These are phyloP conservation scores for Cavia aperea DNA, from an alignment of 2,113 vertebrate genomes.

Conservation along the genomic window DNA sequence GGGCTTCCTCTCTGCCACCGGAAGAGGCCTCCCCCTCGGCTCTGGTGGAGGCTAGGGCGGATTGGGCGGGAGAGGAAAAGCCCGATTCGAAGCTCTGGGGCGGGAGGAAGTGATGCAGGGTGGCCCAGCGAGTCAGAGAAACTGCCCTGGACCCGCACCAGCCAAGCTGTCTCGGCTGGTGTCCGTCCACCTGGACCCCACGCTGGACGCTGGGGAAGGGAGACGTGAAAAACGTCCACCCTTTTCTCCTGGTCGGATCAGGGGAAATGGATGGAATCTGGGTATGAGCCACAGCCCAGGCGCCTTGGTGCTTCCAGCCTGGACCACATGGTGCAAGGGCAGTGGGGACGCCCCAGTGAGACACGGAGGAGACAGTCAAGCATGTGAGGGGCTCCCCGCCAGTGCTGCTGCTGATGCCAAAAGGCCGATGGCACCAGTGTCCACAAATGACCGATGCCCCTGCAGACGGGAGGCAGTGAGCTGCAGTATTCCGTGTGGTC, in stretches of 20 bases:
- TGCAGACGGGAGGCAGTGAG: background rate
- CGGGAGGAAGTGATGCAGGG: constrained; percentile 41
- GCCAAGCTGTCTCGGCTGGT: background rate
- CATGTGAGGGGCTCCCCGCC: no score
- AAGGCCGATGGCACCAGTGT: accelerated
- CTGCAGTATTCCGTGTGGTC: no score
- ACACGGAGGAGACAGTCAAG: no score
- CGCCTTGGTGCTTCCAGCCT: background rate
- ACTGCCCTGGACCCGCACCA: background rate
- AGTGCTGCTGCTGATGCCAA: accelerated
- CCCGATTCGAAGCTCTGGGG: constrained; percentile 32
- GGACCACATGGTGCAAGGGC: background rate
- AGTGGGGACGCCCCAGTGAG: background rate
- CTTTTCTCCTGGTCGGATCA: background rate
- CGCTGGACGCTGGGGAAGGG: background rate
- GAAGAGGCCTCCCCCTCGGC: constrained; percentile 47
- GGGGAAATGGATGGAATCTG: background rate
- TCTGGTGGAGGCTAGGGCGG: background rate
- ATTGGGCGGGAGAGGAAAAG: constrained; percentile 50
- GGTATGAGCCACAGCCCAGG: background rate
- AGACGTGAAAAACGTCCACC: background rate
- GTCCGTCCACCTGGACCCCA: background rate
- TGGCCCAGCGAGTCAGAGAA: background rate
- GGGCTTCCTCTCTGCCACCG: constrained; percentile 55
- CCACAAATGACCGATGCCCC: background rate